Base-by-base conservation (phyloP, 1,140 invertebrate genomes). In the Micrasema longulum region DNA sequence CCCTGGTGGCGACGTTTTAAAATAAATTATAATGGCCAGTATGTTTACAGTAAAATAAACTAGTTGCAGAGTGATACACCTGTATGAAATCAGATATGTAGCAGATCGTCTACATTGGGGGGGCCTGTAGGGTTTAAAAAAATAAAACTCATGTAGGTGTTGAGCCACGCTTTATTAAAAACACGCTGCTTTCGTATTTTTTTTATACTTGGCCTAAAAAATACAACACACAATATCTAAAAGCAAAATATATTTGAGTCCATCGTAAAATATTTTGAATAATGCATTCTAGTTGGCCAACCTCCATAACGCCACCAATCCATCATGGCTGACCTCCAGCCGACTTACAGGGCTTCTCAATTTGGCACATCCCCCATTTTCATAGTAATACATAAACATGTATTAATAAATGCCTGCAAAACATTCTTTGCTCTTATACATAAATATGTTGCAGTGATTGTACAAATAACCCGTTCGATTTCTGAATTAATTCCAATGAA, bases 241-340 rank as follows among this genome's bases (percentile, higher is more conserved):
- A 45, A 45, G 12, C 18, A 6, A 16, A 5, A 45, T 14, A n/a
- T 14, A 45, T 16, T 45, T 45, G n/a, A 14, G 5, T 45, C 18
- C 43, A 14, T 45, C 18, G 43, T 45, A 45, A 45, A 45, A n/a
- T 45, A 45, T 45, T 14, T 45, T 45, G 48, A 20, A 16, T 53
- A 53, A 23, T 22, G 50, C 50, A 53, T 22, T 53, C 36, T 57
- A 57, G 35, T 35, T 35, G 53, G 53, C 23, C 5, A 18, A 7
- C 11, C 53, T 35, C 53, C 53, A 35, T 31, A 14, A 36, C n/a
- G 16, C 53, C 26, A 11, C 26, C 14, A 5, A 57, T 57, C 20
- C 23, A 57, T 57, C 53, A 57, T 35, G 20, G 12, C 36, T 57
- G 53, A 36, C 53, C 53, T 57, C 53, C 26, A 14, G 18, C 50